phyloP scores from a whole-genome alignment of 2,888 invertebrate genomes.

The Sepiola atlantica region DNA sequence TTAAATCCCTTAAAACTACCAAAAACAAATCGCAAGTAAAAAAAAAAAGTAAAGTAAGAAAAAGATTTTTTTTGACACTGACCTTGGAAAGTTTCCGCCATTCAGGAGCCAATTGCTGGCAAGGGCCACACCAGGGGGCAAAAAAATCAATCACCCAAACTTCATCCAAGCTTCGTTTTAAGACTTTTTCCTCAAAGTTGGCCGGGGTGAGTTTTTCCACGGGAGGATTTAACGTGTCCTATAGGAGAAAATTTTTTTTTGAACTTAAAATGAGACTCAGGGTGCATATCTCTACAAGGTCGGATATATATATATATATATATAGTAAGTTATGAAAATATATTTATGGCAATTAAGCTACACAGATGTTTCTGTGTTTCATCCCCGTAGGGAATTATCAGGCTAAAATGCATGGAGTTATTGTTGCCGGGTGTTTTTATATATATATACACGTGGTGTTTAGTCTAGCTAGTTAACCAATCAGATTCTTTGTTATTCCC shows the following conservation, averaged over 20 bases:
- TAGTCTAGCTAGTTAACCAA: too few species aligned
- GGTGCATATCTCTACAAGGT: background rate
- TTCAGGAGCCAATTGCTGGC: constrained; percentile 82
- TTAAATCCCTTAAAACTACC: background rate
- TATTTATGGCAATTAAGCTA: too few species aligned
- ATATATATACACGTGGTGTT: too few species aligned
- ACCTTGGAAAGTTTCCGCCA: constrained; percentile 81
- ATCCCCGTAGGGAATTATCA: too few species aligned
- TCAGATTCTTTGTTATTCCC: too few species aligned
- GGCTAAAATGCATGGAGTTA: too few species aligned
- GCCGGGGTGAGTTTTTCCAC: constrained; percentile 79
- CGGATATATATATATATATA: background rate
- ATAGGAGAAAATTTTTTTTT: constrained; percentile 50
- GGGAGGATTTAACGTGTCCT: constrained; percentile 76
- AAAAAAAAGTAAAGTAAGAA: too few species aligned
- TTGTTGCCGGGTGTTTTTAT: too few species aligned
- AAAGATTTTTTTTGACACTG: background rate
- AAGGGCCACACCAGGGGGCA: constrained; percentile 86
- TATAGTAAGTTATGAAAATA: too few species aligned
- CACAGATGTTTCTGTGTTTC: too few species aligned
- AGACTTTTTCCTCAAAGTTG: constrained; percentile 78
- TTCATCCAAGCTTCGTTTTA: constrained; percentile 77
- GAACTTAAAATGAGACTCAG: too few species aligned
- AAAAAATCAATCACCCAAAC: constrained; percentile 84
- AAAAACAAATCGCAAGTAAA: background rate